Evolutionary conservation across 2,888 invertebrate genomes (phyloP).

Genomic region (Dolichomitus sp.): DNA sequence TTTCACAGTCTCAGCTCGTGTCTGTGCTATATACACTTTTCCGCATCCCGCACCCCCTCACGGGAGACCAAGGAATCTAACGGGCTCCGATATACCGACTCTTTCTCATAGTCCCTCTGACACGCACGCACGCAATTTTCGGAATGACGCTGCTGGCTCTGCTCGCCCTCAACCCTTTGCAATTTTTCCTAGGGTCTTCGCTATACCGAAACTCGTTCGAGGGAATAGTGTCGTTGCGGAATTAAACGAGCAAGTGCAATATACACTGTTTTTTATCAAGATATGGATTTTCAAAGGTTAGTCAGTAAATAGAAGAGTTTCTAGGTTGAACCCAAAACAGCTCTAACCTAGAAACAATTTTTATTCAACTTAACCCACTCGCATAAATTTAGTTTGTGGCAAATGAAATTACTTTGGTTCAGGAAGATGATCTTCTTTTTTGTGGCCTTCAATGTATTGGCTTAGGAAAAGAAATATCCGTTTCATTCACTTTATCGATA

Average conservation of each 20-base stretch:
- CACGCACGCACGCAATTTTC: constrained; percentile 80
- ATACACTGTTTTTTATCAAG: not conserved
- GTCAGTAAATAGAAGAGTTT: not conserved
- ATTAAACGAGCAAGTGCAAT: not conserved
- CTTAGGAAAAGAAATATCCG: too few species aligned
- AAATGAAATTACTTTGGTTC: too few species aligned
- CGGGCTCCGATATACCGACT: constrained; percentile 74
- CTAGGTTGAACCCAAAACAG: too few species aligned
- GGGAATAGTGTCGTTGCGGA: not conserved
- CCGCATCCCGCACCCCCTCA: constrained; percentile 36
- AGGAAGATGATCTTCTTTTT: too few species aligned
- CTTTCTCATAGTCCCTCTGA: constrained; percentile 81
- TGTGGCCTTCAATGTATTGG: too few species aligned
- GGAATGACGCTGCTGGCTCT: constrained; percentile 6
- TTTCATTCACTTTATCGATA: not conserved
- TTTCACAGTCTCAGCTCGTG: constrained; percentile 30
- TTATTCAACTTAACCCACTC: too few species aligned
- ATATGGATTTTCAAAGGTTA: not conserved
- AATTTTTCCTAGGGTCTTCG: not conserved
- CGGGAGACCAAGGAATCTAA: constrained; percentile 45
- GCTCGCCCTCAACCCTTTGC: not conserved
- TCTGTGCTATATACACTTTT: constrained; percentile 18
- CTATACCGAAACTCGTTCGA: constrained; percentile 1
- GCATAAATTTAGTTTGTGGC: too few species aligned
- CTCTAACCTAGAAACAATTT: too few species aligned